These are phyloP conservation scores for Sarcophilus harrisii DNA, from an alignment of 2,797 vertebrate species.

Conservation along the genomic window DNA sequence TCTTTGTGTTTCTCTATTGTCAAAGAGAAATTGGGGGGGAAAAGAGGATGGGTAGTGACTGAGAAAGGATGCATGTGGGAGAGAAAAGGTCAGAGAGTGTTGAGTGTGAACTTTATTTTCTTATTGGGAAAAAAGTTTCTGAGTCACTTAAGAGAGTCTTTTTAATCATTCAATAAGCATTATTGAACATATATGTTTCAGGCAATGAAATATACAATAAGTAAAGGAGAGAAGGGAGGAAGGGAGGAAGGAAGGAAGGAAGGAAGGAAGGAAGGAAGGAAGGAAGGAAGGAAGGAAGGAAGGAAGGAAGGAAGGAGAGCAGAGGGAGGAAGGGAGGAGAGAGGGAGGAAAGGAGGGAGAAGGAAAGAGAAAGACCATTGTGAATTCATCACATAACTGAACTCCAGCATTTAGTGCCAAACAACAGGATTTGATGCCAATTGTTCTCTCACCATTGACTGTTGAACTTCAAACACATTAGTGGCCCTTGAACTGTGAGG, in stretches of 20 bases:
- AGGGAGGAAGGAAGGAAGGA: too few relatives aligned
- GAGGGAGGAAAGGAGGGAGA: too few relatives aligned
- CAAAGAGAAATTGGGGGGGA: not conserved
- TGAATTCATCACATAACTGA: too few relatives aligned
- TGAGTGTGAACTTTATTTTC: not conserved
- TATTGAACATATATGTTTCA: not conserved
- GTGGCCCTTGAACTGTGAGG: not conserved
- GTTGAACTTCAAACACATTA: too few relatives aligned
- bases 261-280: too few relatives aligned
- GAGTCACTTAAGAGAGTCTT: not conserved
- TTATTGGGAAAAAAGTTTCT: not conserved
- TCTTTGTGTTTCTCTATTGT: not conserved
- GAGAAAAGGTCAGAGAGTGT: not conserved
- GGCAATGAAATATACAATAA: not conserved
- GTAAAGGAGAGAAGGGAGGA: not conserved
- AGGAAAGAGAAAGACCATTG: too few relatives aligned
- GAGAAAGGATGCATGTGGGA: not conserved
- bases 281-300: too few relatives aligned
- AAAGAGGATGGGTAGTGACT: not conserved
- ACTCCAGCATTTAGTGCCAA: too few relatives aligned
- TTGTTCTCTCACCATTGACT: too few relatives aligned
- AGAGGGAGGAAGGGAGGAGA: too few relatives aligned
- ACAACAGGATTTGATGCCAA: too few relatives aligned
- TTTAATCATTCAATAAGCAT: not conserved
- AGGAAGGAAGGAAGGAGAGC: too few relatives aligned